Base-by-base conservation (phyloP, 2,113 vertebrate genomes). In the Macquaria ambigua region DNA sequence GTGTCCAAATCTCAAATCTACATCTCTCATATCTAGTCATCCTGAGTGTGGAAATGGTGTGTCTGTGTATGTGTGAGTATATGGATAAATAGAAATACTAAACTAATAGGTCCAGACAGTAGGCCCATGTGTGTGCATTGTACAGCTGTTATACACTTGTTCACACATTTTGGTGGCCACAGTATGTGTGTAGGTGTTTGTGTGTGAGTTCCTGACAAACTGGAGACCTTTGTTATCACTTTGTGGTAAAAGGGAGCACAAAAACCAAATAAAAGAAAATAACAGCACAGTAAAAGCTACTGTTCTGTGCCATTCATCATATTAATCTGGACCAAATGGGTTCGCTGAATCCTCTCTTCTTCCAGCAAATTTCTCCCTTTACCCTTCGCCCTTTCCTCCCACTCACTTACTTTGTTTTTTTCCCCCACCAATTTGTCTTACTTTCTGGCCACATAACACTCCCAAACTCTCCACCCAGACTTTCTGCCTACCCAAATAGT, bases 401-500 rank as follows among this genome's bases (percentile, higher is more conserved):
- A 59, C 61, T 79, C 59, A 61, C 56, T 85, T 69, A 56, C 62
- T 80, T 69, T 85, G 50, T 78, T 58, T 74, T 74, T 67, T 55
- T 62, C 21, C 18, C 15, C 1, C 50, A 62, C 41, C 61, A n/a
- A 92, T 93, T 88, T 90, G 79, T 93, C 93, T 93, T 79, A 82
- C 71, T 92, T 83, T 84, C 84, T 50, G 39, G 23, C 58, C 62
- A 82, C 89, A 83, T 84, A 67, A 61, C 77, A 50, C 74, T 72
- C 83, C 6, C 70, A 39, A 81, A 79, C 82, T 73, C 66, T 77
- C 69, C 69, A 11, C 64, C n/a, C 25, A 41, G 77, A 89, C 86
- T 90, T 82, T 82, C 80, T 85, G 82, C 67, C 89, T 82, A 88
- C 87, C 81, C 85, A 84, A 87, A 92, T 86, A 76, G 84, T 85